Evolutionary conservation across 2,888 invertebrate genomes (phyloP), one percentile per base, ranked within the genome.

Genomic region (Perdita meconis): DNA sequence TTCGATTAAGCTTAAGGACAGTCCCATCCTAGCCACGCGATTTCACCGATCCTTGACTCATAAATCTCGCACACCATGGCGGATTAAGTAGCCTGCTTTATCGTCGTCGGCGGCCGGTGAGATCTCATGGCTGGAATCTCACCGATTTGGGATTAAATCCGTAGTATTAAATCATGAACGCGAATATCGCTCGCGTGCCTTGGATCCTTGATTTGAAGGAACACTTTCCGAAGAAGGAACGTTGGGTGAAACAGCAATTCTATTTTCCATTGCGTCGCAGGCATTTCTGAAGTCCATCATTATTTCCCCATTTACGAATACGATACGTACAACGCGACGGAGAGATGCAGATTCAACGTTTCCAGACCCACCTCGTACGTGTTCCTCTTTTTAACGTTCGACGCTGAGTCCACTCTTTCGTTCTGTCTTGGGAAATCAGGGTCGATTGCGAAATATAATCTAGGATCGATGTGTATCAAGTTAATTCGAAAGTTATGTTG

Each of bases 1-100:
- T 24, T 42, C 64, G 84, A 82, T 84, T 81, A 85, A 85, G 81
- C 83, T 82, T 68, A 77, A 81, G 75, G 81, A 82, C 80, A 79
- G 72, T 72, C 71, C 53, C 61, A 56, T 38, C 68, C 72, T 71
- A 75, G n/a, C 75, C 40, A 44, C 69, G 64, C 75, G 84, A 85
- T 84, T 85, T 83, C 83, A 63, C 74, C 85, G 78, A 82, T 83
- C 78, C 83, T 71, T 65, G 76, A 64, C 76, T 78, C 77, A 85
- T 84, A 84, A 85, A 84, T 84, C 82, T 83, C 74, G 55, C 60
- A 74, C 74, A 73, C 76, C 84, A 72, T 51, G 74, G 55, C 78
- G 84, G 84, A 85, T 84, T 85, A 84, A 84, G 85, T 84, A 81
- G 83, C 69, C 74, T 85, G 84, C 85, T 85, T 84, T 84, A 84